These are phyloP conservation scores for Priocnemis perturbator DNA, from an alignment of 2,888 invertebrate species.

Conservation along the genomic window DNA sequence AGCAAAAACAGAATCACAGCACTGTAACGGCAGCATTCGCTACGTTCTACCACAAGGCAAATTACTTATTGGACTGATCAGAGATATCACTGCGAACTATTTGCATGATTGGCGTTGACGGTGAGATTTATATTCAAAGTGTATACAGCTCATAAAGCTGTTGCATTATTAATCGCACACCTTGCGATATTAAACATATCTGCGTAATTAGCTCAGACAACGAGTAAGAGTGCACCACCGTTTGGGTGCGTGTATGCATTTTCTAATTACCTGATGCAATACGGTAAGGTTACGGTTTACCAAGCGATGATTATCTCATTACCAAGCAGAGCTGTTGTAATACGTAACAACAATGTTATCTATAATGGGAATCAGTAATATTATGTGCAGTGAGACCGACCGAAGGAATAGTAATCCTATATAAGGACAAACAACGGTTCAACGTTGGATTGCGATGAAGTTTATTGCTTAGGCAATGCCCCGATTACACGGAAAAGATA, in stretches of 20 bases:
- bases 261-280: constrained; percentile 7
- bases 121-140: constrained; percentile 16
- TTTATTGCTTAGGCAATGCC: too few relatives aligned
- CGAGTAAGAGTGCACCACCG: not conserved
- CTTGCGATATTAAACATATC: not conserved
- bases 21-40: too few relatives aligned
- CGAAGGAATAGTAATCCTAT: too few relatives aligned
- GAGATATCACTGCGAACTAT: constrained; percentile 12
- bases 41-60: not conserved
- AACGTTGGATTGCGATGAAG: too few relatives aligned
- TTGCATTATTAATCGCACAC: constrained; percentile 24
- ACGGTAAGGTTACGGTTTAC: not conserved
- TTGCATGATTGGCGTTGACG: constrained; percentile 7
- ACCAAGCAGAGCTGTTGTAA: constrained; percentile 1
- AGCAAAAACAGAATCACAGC: too few relatives aligned
- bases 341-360: constrained; percentile 10
- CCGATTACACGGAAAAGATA: too few relatives aligned
- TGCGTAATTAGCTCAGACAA: not conserved
- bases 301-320: constrained; percentile 8
- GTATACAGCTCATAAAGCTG: constrained; percentile 18
- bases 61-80: constrained; percentile 12
- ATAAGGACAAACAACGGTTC: too few relatives aligned
- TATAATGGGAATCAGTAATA: constrained; percentile 1
- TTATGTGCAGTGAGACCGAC: too few relatives aligned
- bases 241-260: not conserved